A percentile compares a stretch with the other conserved stretches of the same genome.
phyloP scores from a whole-genome alignment of 2,113 vertebrate genomes.

The Ptilorrhoa leucosticta region DNA sequence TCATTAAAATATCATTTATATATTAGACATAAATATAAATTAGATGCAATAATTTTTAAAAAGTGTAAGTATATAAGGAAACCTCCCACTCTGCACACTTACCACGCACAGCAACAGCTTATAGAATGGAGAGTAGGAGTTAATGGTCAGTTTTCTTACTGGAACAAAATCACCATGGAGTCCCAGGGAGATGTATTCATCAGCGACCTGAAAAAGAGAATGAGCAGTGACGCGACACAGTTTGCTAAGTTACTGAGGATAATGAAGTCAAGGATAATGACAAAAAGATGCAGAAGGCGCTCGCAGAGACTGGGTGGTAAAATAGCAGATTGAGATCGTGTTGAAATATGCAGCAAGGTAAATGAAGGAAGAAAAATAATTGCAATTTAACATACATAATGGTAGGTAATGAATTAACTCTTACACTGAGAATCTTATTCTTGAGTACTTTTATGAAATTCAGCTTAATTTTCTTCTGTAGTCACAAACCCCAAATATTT shows the following conservation, averaged over 20 bases:
- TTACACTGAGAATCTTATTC: background rate
- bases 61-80: background rate
- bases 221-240: background rate
- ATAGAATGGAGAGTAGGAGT: background rate
- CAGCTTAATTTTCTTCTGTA: background rate
- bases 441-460: background rate
- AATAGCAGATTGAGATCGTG: background rate
- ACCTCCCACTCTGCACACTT: background rate
- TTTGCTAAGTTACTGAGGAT: background rate
- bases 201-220: background rate
- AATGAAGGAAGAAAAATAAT: background rate
- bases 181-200: background rate
- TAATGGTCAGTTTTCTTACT: conserved; percentile 19
- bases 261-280: background rate
- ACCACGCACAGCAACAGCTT: background rate
- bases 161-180: background rate
- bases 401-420: background rate
- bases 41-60: background rate
- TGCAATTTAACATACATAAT: background rate
- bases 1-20: background rate
- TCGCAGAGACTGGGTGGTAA: background rate
- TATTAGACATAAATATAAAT: background rate
- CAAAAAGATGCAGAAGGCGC: background rate
- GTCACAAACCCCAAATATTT: background rate
- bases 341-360: background rate